A percentile compares a stretch with the other conserved stretches of the same genome.
phyloP scores from a whole-genome alignment of 2,888 invertebrate species.

The Gymnosoma rotundatum region DNA sequence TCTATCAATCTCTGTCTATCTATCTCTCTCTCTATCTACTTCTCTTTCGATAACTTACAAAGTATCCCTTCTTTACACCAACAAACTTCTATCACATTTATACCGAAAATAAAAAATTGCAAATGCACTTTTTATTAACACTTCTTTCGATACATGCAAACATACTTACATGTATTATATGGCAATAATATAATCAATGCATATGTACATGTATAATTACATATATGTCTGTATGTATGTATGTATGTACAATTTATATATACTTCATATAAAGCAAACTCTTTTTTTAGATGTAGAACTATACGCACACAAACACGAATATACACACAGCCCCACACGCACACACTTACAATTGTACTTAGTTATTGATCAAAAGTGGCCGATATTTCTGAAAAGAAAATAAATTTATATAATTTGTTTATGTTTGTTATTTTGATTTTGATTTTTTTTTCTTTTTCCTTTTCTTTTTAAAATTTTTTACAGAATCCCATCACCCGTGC shows the following conservation, averaged over 20 bases:
- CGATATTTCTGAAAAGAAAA: conserved; percentile 44
- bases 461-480: conserved; percentile 74
- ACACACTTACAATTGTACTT: not conserved
- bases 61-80: not conserved
- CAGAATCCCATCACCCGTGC: conserved; percentile 81
- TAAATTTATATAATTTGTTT: conserved; percentile 64
- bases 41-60: not conserved
- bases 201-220: not conserved
- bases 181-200: not conserved
- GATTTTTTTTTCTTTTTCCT: conserved; percentile 54
- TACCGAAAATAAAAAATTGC: conserved; percentile 42
- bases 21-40: not conserved
- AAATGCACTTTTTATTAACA: conserved; percentile 35
- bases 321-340: not conserved
- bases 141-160: not conserved
- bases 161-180: not conserved
- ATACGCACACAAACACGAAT: not conserved
- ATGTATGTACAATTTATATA: not conserved
- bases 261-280: not conserved
- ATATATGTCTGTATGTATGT: not conserved
- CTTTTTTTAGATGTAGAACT: not conserved
- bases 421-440: conserved; percentile 45
- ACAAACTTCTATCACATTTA: conserved; percentile 25
- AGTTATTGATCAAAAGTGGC: conserved; percentile 51
- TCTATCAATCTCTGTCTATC: conserved; percentile 6